A percentile compares a stretch with the other conserved stretches of the same genome.
Evolutionary conservation across 1,140 invertebrate species (phyloP).

Genomic region (Periplaneta americana): DNA sequence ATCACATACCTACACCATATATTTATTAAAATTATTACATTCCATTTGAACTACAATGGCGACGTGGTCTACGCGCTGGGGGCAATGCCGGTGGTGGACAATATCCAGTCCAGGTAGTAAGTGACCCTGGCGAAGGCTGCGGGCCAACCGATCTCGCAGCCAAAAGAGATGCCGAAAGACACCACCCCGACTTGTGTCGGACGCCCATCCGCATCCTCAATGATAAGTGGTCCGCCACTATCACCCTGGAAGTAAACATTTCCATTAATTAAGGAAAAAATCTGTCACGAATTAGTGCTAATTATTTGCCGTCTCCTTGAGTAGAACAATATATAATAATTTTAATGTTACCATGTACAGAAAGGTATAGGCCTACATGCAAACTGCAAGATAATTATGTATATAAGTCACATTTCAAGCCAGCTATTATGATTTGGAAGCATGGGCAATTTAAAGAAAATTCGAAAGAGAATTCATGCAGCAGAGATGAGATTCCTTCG

Average conservation of each 20-base stretch:
- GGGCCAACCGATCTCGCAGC: slow-evolving; percentile 39
- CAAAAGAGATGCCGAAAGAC: slow-evolving; percentile 33
- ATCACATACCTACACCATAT: too few species aligned
- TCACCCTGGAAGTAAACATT: slow-evolving; percentile 16
- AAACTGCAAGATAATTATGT: too few species aligned
- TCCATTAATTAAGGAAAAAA: neutral
- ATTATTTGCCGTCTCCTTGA: neutral
- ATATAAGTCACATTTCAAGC: too few species aligned
- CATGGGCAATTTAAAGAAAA: too few species aligned
- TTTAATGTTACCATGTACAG: neutral
- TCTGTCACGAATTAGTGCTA: neutral
- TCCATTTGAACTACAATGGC: too few species aligned
- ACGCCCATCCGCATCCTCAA: slow-evolving; percentile 7
- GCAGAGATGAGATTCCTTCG: too few species aligned
- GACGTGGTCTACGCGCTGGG: too few species aligned
- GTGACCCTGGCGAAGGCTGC: slow-evolving; percentile 40
- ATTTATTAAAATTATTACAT: too few species aligned
- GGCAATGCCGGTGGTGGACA: too few species aligned
- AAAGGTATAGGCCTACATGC: neutral
- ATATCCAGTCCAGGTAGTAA: slow-evolving; percentile 36
- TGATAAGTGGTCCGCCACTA: slow-evolving; percentile 20
- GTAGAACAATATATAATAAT: neutral
- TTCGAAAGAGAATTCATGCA: too few species aligned
- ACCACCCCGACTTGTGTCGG: slow-evolving; percentile 11
- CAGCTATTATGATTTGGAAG: too few species aligned